Base-by-base conservation (phyloP, 30 jellyfish, hydroid and myxozoan genomes). In the Cassiopea xamachana region DNA sequence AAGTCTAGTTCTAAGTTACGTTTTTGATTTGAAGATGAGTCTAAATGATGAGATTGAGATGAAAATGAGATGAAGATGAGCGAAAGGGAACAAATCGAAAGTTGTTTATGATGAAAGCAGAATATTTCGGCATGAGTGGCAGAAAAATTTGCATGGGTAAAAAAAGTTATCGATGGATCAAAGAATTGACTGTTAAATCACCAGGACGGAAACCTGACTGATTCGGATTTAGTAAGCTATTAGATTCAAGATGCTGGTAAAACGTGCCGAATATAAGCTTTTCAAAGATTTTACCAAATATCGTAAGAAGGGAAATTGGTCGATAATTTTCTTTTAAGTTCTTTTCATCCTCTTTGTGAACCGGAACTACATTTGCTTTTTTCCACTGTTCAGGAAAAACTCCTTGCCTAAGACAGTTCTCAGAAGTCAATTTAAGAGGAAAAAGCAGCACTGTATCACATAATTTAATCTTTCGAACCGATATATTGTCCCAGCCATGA, bases 201-300 rank as follows among this genome's bases (percentile, higher is more conserved):
- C 82, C 82, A n/a, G 45, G 86, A 48, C 86, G 73, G 71, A 83
- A 83, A 60, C 89, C 89, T 55, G 89, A 81, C 13, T 81, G 89
- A 48, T 78, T 60, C 2, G 81, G 75, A 48, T 78, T 69, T 43
- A 87, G 85, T 49, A 87, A 67, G n/a, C 62, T 68, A 44, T 88
- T 78, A 39, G 62, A 86, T 14, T 80, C 86, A 46, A 88, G 81
- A 79, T 77, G 81, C 82, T 51, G 70, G 48, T 48, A 79, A 77
- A 88, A 47, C 17, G 79, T 61, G 71, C 62, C 86, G 73, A 74
- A 79, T 17, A 88, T 68, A n/a, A 82, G 87, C 69, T 48, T 67
- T 39, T 83, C 75, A 3, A 83, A 75, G 47, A 47, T 92, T 50
- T 78, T 82, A 9, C 74, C 73, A 61, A 82, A 64, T 64, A 77